phyloP scores from a whole-genome alignment of 2,113 vertebrate species.

The Trachemys scripta region DNA sequence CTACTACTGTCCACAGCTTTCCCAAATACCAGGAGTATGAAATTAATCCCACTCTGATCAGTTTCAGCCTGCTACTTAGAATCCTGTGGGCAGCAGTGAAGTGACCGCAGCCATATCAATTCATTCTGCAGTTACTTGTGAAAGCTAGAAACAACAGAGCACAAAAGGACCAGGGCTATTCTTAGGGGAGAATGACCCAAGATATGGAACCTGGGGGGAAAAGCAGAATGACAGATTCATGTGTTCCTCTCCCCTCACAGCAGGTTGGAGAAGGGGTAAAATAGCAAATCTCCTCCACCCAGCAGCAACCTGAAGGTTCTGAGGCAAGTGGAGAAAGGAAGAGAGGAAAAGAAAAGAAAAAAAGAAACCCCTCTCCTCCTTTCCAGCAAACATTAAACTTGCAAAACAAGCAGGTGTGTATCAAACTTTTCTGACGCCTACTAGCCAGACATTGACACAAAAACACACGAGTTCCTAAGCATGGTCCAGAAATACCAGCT shows the following conservation, averaged over 20 bases:
- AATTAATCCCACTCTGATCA: neutral
- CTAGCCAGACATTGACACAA: neutral
- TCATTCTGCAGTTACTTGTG: neutral
- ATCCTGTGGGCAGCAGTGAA: neutral
- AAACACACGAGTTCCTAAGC: fast-evolving
- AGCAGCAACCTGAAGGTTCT: neutral
- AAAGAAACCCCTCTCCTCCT: neutral
- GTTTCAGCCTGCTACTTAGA: neutral
- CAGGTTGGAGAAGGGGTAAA: fast-evolving
- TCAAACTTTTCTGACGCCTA: neutral
- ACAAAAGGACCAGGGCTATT: neutral
- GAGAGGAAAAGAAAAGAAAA: neutral
- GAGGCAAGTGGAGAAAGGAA: neutral
- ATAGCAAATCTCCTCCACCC: neutral
- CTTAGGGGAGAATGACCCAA: neutral
- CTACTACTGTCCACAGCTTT: neutral
- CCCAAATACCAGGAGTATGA: neutral
- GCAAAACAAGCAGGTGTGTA: neutral
- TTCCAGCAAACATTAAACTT: neutral
- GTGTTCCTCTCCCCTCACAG: neutral
- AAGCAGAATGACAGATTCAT: neutral
- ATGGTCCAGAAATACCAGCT: neutral
- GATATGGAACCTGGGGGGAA: neutral
- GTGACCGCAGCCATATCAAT: neutral
- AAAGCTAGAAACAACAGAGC: neutral